Evolutionary conservation across 64 coral and sea anemone genomes (phyloP).

Genomic region (Dendronephthya gigantea): DNA sequence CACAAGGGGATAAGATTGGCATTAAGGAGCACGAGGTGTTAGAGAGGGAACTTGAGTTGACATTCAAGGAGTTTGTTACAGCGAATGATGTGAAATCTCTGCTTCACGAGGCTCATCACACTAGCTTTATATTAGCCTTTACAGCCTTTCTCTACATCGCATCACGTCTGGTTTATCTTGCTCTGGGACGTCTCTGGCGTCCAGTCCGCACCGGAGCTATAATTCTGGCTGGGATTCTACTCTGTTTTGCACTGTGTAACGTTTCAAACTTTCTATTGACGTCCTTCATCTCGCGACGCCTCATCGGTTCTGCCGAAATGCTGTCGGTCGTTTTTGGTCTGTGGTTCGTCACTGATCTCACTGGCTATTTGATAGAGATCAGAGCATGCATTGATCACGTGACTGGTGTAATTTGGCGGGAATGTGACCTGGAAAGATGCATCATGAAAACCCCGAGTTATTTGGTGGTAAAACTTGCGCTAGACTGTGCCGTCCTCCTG

Average conservation of each 20-base stretch:
- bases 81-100: not conserved
- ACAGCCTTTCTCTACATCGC: not conserved
- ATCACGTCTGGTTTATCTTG: not conserved
- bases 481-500: not conserved
- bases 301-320: not conserved
- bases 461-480: not conserved
- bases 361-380: not conserved
- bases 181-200: not conserved
- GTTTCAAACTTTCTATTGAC: not conserved
- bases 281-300: not conserved
- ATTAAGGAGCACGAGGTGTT: not conserved
- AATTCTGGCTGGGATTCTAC: not conserved
- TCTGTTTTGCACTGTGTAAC: not conserved
- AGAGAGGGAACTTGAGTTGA: not conserved
- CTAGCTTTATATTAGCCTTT: not conserved
- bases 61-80: constrained; percentile 9
- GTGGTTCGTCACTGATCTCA: not conserved
- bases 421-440: not conserved
- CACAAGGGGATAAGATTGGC: constrained; percentile 5
- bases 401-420: constrained; percentile 11
- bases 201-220: not conserved
- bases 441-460: constrained; percentile 9
- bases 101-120: not conserved
- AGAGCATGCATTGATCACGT: constrained; percentile 4
- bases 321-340: not conserved